Evolutionary conservation across 2,113 vertebrate genomes (phyloP).

Genomic region (Pheucticus melanocephalus): DNA sequence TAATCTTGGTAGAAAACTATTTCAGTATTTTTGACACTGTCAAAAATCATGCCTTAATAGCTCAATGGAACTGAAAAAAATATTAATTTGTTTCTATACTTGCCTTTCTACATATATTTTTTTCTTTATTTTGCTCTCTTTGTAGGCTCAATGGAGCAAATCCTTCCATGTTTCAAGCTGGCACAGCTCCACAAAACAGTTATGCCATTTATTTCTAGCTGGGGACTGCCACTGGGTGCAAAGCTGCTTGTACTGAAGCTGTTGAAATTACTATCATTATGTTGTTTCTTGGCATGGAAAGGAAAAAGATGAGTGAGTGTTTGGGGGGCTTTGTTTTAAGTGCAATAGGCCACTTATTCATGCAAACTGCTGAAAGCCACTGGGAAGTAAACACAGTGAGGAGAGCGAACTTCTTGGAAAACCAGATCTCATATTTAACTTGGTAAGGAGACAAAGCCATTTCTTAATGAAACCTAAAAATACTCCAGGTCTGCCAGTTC

Average conservation of each 20-base stretch:
- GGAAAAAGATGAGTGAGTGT: slow-evolving; percentile 28
- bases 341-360: not conserved
- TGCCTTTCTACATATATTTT: not conserved
- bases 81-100: not conserved
- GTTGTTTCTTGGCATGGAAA: not conserved
- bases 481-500: not conserved
- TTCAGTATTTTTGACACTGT: not conserved
- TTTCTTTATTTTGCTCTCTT: not conserved
- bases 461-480: not conserved
- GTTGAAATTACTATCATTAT: slow-evolving; percentile 51
- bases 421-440: not conserved
- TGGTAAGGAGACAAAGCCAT: not conserved
- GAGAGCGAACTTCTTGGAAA: not conserved
- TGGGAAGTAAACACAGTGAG: not conserved
- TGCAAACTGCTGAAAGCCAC: not conserved
- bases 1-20: not conserved
- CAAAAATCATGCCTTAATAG: not conserved
- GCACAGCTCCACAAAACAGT: slow-evolving; percentile 20
- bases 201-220: slow-evolving; percentile 27
- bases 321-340: slow-evolving; percentile 28
- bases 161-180: not conserved
- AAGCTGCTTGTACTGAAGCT: slow-evolving; percentile 16
- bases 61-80: not conserved
- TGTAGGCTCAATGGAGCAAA: not conserved
- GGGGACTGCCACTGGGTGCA: slow-evolving; percentile 7